A percentile compares a stretch with the other conserved stretches of the same genome.
Evolutionary conservation across 2,113 vertebrate species (phyloP).

Genomic region (Suncus etruscus): DNA sequence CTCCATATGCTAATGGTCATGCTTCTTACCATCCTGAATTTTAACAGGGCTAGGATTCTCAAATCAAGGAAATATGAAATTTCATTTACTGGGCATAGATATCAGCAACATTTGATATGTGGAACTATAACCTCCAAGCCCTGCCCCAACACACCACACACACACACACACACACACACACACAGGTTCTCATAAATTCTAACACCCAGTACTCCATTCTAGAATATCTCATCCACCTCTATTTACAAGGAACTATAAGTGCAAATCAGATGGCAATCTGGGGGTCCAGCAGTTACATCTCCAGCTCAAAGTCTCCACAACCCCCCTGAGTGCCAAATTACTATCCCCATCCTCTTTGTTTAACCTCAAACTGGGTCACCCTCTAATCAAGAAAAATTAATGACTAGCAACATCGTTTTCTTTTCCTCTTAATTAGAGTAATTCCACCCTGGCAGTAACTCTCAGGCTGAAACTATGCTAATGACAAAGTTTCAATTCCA

Average conservation of each 20-base stretch:
- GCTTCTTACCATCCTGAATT: neutral
- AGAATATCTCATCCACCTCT: conserved; percentile 61
- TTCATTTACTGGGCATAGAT: neutral
- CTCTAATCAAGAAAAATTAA: conserved; percentile 84
- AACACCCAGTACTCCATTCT: neutral
- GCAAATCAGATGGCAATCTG: conserved; percentile 75
- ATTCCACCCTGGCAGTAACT: conserved; percentile 83
- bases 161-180: too few relatives aligned
- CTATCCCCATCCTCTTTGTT: conserved; percentile 71
- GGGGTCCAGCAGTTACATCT: conserved; percentile 78
- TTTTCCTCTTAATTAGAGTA: conserved; percentile 88
- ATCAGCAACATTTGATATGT: conserved; percentile 51
- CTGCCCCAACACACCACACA: too few relatives aligned
- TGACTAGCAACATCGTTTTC: conserved; percentile 85
- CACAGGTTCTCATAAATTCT: neutral
- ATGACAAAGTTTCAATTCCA: conserved; percentile 84
- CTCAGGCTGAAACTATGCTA: conserved; percentile 85
- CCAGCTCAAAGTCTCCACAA: conserved; percentile 64
- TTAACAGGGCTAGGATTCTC: neutral
- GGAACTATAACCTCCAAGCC: conserved; percentile 48
- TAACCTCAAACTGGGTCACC: conserved; percentile 82
- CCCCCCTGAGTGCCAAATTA: conserved; percentile 76
- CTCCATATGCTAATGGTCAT: neutral
- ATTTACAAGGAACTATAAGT: conserved; percentile 59
- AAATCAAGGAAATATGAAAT: neutral